Conservation (phyloP, 1,140 invertebrate species). For the Orius insidiosus region DNA sequence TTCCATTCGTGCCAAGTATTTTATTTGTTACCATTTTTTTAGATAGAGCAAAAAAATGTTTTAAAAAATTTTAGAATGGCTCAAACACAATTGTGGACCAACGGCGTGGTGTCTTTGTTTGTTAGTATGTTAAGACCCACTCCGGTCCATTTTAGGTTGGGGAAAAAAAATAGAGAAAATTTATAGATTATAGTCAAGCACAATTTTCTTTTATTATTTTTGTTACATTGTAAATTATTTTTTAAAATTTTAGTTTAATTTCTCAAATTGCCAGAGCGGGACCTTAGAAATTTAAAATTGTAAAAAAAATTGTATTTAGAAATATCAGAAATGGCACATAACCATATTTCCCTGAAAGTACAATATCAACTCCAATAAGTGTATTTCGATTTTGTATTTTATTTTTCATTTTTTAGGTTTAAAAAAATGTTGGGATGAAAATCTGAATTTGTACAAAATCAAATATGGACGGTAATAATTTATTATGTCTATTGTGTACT, state of each 20-base stretch:
- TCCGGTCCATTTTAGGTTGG: slow-evolving; percentile 10
- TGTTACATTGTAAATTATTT: too few species aligned
- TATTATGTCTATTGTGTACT: slow-evolving; percentile 15
- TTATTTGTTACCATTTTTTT: slow-evolving; percentile 17
- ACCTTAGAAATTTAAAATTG: background rate
- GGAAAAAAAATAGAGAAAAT: slow-evolving; percentile 1
- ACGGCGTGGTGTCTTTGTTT: slow-evolving; percentile 12
- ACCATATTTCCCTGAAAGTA: slow-evolving; percentile 9
- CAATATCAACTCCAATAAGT: slow-evolving; percentile 10
- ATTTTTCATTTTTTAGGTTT: slow-evolving; percentile 10
- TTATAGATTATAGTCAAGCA: slow-evolving; percentile 1
- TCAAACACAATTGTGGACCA: slow-evolving; percentile 14
- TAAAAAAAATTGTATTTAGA: background rate
- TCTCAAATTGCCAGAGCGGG: background rate
- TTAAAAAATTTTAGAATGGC: slow-evolving; percentile 10
- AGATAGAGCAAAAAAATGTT: slow-evolving; percentile 4
- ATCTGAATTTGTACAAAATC: slow-evolving; percentile 15
- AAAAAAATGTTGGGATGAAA: slow-evolving; percentile 5
- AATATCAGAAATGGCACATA: slow-evolving; percentile 3
- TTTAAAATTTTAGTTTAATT: background rate
- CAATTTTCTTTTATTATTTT: slow-evolving; percentile 1
- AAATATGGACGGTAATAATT: slow-evolving; percentile 12
- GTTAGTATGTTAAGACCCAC: slow-evolving; percentile 4
- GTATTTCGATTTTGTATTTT: slow-evolving; percentile 7
- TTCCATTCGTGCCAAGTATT: slow-evolving; percentile 17